These are phyloP conservation scores for Ciconia maguari DNA, from an alignment of 2,113 vertebrate species.

Conservation along the genomic window DNA sequence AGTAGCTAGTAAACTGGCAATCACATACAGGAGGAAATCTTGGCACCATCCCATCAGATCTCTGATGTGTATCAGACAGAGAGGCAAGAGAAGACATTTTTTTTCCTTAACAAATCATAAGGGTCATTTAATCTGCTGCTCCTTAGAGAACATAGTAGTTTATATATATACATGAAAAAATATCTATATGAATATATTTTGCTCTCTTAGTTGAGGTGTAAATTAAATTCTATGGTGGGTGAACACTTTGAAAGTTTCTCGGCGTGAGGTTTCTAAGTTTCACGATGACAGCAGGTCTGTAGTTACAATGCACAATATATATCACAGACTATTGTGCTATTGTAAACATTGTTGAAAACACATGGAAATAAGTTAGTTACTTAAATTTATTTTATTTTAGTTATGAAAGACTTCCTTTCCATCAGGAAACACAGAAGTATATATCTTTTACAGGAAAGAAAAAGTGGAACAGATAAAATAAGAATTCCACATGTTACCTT, in stretches of 20 bases:
- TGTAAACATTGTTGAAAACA: not conserved
- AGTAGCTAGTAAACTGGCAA: not conserved
- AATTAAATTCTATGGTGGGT: conserved; percentile 11
- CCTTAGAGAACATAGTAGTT: not conserved
- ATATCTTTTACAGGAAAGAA: not conserved
- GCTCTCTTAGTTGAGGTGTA: not conserved
- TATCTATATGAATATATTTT: not conserved
- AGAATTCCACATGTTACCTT: not conserved
- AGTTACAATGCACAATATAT: not conserved
- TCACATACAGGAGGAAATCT: not conserved
- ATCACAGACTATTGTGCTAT: not conserved
- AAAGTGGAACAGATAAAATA: not conserved
- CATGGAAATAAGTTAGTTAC: not conserved
- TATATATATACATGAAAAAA: not conserved
- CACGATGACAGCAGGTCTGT: not conserved
- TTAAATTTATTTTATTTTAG: not conserved
- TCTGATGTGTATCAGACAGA: not conserved
- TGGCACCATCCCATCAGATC: not conserved
- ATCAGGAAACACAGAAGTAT: not conserved
- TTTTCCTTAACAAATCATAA: not conserved
- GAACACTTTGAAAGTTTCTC: not conserved
- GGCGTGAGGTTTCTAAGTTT: not conserved
- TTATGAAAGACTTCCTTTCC: not conserved
- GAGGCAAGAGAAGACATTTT: not conserved
- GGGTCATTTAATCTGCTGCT: not conserved